A percentile compares a stretch with the other conserved stretches of the same genome.
Evolutionary conservation across 2,113 vertebrate genomes (phyloP).

Genomic region (Alethe castanea): DNA sequence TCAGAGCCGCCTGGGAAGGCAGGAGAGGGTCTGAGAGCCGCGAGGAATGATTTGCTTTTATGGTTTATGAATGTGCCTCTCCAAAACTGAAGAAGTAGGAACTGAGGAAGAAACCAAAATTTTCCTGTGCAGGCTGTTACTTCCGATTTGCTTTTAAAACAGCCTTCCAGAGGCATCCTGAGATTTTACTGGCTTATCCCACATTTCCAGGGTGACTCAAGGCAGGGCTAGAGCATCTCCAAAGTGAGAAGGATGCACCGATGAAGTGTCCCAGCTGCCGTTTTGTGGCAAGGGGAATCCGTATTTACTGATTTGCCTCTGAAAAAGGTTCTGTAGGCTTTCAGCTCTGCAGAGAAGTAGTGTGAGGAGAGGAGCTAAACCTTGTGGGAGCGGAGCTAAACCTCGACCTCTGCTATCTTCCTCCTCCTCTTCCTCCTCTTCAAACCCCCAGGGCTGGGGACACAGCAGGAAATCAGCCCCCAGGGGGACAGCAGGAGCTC

Average conservation of each 20-base stretch:
- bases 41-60: not conserved
- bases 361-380: not conserved
- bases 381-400: not conserved
- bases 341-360: not conserved
- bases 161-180: not conserved
- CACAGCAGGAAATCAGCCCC: rapidly evolving
- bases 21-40: not conserved
- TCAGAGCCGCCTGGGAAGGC: not conserved
- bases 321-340: not conserved
- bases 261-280: not conserved
- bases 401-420: rapidly evolving
- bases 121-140: not conserved
- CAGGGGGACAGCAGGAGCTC: not conserved
- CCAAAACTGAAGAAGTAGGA: not conserved
- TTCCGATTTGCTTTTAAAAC: not conserved
- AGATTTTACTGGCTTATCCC: not conserved
- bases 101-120: not conserved
- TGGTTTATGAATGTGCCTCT: constrained; percentile 11
- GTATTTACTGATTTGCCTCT: rapidly evolving
- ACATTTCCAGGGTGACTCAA: not conserved
- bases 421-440: not conserved
- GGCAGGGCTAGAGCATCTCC: not conserved
- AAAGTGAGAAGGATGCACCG: not conserved
- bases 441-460: rapidly evolving
- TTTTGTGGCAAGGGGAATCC: not conserved